phyloP scores from a whole-genome alignment of 2,888 invertebrate species.

The Zootermopsis nevadensis region DNA sequence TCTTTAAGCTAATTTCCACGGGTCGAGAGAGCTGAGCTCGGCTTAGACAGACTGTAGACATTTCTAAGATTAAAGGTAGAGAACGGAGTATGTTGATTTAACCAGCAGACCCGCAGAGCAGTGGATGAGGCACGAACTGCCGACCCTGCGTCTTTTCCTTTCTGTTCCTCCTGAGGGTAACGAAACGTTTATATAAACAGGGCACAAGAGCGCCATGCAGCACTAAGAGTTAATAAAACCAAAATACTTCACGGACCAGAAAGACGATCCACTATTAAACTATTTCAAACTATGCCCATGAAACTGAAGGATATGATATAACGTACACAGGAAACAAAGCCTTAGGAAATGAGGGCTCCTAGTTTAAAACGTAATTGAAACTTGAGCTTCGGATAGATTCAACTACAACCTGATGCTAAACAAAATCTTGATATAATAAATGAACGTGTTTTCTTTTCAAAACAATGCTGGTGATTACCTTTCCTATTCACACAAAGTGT shows the following conservation, averaged over 20 bases:
- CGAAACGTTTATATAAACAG: slow-evolving; percentile 6
- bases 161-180: not conserved
- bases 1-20: not conserved
- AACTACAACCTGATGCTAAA: too few species aligned
- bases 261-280: too few species aligned
- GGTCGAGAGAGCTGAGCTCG: not conserved
- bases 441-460: too few species aligned
- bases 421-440: too few species aligned
- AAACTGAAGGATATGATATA: too few species aligned
- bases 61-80: not conserved
- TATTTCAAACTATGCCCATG: too few species aligned
- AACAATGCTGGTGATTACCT: too few species aligned
- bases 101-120: not conserved
- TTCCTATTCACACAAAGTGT: too few species aligned
- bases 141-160: not conserved
- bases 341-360: too few species aligned
- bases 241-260: not conserved
- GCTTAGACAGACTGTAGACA: not conserved
- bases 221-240: not conserved
- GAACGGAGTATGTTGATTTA: not conserved
- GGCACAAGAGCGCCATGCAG: not conserved
- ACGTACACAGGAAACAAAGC: too few species aligned
- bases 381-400: too few species aligned
- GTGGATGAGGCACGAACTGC: slow-evolving; percentile 12
- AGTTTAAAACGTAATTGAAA: too few species aligned